Evolutionary conservation across 2,113 vertebrate genomes (phyloP), one percentile per base, ranked within the genome.

Genomic region (Calyptommatus sinebrachiatus): DNA sequence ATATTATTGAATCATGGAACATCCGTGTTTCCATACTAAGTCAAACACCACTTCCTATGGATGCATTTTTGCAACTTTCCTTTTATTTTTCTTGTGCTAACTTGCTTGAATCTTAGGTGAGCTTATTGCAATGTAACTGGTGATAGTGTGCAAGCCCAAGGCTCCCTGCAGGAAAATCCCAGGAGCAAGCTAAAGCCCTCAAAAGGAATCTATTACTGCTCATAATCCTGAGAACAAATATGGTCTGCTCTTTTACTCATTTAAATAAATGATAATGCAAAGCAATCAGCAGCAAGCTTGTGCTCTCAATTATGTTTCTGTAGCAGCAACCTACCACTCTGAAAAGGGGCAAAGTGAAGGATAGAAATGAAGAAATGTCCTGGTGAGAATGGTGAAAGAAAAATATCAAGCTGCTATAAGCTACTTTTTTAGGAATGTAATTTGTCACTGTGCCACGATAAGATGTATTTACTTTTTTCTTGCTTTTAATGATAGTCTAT

Each of bases 231-330:
- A 0, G 84, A 79, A 91, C 79, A 87, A 87, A 85, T 65, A 83
- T 22, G 70, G 65, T 41, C 70, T 28, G 75, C 41, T 28, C 83
- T 67, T 45, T 66, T 26, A 73, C 80, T 86, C 76, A 78, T 87
- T 89, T 89, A 92, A 88, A 87, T 35, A 60, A 73, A 84, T 87
- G 67, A 71, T 89, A 90, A 91, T 85, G 83, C 90, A 89, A 53
- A 82, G 72, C 83, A 84, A 82, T 63, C 69, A 81, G 53, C n/a
- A 63, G 78, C 85, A 86, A 77, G 45, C 67, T 65, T 67, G 76
- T 75, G 76, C 65, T 87, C 75, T 86, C 57, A 70, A 73, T 79
- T 83, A 85, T 26, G 62, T 41, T 66, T 73, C 70, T 82, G 76
- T 61, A 69, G 29, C 60, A 3, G 41, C 73, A 88, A 79, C 83